These are phyloP conservation scores for Rhodinocichla rosea DNA, from an alignment of 2,113 vertebrate genomes.

Conservation along the genomic window DNA sequence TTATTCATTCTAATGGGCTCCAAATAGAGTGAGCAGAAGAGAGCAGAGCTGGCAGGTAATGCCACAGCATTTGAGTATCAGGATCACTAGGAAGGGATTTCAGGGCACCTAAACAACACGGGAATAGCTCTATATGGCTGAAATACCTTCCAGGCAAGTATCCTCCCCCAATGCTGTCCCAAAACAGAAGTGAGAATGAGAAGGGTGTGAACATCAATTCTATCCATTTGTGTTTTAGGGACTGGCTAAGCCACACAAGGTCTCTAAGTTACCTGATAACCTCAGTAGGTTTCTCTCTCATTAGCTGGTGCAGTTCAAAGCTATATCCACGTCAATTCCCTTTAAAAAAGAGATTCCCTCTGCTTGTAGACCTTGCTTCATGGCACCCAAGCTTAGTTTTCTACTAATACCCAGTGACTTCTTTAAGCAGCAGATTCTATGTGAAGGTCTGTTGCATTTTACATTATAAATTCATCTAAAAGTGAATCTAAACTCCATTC, in stretches of 20 bases:
- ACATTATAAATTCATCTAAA: not conserved
- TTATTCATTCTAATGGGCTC: not conserved
- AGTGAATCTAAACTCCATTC: not conserved
- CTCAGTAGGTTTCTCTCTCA: not conserved
- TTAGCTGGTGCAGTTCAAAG: not conserved
- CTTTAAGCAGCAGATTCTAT: not conserved
- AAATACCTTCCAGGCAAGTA: not conserved
- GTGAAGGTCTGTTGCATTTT: not conserved
- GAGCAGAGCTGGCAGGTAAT: not conserved
- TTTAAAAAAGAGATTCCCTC: not conserved
- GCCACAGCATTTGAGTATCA: not conserved
- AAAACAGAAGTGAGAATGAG: not conserved
- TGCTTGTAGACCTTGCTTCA: not conserved
- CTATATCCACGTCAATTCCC: not conserved
- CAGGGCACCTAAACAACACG: not conserved
- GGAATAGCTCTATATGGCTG: not conserved
- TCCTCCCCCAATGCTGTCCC: accelerated
- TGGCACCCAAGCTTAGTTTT: not conserved
- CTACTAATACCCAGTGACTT: not conserved
- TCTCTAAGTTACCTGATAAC: not conserved
- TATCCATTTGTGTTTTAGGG: not conserved
- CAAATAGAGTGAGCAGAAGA: not conserved
- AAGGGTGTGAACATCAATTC: not conserved
- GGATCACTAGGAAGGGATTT: not conserved
- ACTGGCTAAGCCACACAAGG: not conserved